Percentiles rank a stretch among this genome's conserved stretches.
phyloP scores from a whole-genome alignment of 1,140 invertebrate species.

The Atta cephalotes region DNA sequence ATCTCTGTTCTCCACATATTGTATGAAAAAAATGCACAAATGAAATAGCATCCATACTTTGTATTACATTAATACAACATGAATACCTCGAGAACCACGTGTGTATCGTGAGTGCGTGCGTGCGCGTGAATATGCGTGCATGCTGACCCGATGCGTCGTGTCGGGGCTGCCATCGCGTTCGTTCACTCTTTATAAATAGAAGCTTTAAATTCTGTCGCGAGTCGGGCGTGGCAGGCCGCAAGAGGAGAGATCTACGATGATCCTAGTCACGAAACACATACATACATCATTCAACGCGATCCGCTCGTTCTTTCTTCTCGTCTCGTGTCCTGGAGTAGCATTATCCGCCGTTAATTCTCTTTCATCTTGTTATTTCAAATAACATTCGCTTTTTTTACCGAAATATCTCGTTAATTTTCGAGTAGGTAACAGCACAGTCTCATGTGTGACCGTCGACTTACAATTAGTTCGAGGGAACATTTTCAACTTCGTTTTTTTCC shows the following conservation, averaged over 20 bases:
- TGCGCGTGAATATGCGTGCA: not conserved
- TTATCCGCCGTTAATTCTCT: conserved; percentile 32
- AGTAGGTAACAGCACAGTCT: not conserved
- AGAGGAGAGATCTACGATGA: conserved; percentile 63
- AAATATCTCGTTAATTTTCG: not conserved
- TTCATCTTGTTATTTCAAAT: conserved; percentile 51
- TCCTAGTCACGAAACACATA: conserved; percentile 67
- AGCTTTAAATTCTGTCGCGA: conserved; percentile 73
- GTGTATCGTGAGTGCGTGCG: not conserved
- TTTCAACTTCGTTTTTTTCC: not conserved
- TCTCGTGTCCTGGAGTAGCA: not conserved
- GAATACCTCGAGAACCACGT: conserved; percentile 15
- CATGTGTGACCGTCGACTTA: not conserved
- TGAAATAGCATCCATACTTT: no score
- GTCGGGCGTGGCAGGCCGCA: conserved; percentile 73
- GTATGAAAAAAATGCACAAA: no score
- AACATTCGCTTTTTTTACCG: conserved; percentile 28
- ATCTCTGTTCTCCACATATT: no score
- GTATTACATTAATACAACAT: not conserved
- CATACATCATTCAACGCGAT: conserved; percentile 67
- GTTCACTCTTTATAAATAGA: conserved; percentile 84
- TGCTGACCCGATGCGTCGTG: conserved; percentile 65
- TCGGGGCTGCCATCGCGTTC: conserved; percentile 71
- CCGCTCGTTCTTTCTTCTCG: conserved; percentile 59
- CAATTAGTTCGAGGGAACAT: not conserved